Conservation (phyloP, 1,140 invertebrate genomes). For the Drosophila rufa region DNA sequence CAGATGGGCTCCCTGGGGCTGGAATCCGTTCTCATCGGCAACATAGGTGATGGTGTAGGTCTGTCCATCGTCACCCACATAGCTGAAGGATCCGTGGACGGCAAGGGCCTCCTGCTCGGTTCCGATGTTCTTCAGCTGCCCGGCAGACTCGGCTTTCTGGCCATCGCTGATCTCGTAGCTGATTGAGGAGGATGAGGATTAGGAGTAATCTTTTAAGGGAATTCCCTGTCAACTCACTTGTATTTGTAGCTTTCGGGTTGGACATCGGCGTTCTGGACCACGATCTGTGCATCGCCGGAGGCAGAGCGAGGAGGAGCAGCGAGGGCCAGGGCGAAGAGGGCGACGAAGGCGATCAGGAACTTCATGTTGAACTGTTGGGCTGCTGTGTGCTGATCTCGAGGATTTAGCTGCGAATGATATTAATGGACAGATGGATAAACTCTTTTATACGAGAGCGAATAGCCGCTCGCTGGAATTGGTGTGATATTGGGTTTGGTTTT, state of each 20-base stretch:
- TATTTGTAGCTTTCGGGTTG: conserved; percentile 83
- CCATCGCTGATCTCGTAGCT: conserved; percentile 62
- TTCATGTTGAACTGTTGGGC: conserved; percentile 57
- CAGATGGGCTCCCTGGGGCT: conserved; percentile 89
- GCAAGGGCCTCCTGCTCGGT: conserved; percentile 80
- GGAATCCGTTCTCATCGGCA: conserved; percentile 91
- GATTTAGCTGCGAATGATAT: conserved; percentile 14
- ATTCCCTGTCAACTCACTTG: conserved; percentile 81
- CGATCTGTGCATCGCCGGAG: conserved; percentile 48
- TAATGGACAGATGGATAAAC: background rate
- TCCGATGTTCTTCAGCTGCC: conserved; percentile 55
- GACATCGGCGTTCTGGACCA: conserved; percentile 83
- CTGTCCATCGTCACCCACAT: conserved; percentile 6
- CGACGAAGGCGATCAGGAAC: conserved; percentile 73
- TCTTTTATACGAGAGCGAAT: conserved; percentile 6
- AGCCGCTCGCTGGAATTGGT: background rate
- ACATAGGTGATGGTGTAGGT: conserved; percentile 16
- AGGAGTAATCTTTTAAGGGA: background rate
- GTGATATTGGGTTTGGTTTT: conserved; percentile 6
- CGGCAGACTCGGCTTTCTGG: conserved; percentile 4
- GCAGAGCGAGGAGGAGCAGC: conserved; percentile 51
- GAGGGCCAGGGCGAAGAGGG: conserved; percentile 74
- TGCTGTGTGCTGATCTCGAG: conserved; percentile 28
- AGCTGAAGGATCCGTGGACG: conserved; percentile 85
- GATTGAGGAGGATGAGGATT: conserved; percentile 7